phyloP scores from a whole-genome alignment of 2,888 invertebrate genomes.

The Orthonevra nobilis region DNA sequence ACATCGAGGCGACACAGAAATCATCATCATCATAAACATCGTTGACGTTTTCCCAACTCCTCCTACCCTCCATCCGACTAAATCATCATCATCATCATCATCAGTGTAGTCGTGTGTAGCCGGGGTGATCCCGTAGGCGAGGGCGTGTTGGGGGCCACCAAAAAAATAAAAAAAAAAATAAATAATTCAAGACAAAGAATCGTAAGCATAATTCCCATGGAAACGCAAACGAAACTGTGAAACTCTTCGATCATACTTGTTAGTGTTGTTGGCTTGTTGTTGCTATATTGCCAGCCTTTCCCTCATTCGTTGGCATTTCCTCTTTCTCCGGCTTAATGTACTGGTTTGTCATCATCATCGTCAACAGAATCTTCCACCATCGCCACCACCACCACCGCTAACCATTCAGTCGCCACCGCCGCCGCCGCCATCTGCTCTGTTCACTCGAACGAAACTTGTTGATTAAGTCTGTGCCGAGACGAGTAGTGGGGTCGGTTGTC shows the following conservation, averaged over 20 bases:
- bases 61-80: slow-evolving; percentile 20
- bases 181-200: slow-evolving; percentile 36
- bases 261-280: slow-evolving; percentile 55
- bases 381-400: slow-evolving; percentile 3
- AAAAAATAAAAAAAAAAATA: slow-evolving; percentile 7
- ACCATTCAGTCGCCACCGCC: slow-evolving; percentile 7
- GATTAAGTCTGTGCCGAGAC: slow-evolving; percentile 66
- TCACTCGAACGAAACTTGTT: slow-evolving; percentile 67
- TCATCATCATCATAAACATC: slow-evolving; percentile 53
- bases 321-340: slow-evolving; percentile 31
- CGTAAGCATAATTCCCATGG: slow-evolving; percentile 55
- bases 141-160: slow-evolving; percentile 16
- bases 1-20: slow-evolving; percentile 66
- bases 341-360: slow-evolving; percentile 66
- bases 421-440: slow-evolving; percentile 57
- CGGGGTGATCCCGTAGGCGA: slow-evolving; percentile 47
- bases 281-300: slow-evolving; percentile 11
- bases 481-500: too few species aligned
- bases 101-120: slow-evolving; percentile 10
- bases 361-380: slow-evolving; percentile 35
- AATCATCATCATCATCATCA: slow-evolving; percentile 45
- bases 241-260: slow-evolving; percentile 40
- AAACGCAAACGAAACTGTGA: slow-evolving; percentile 57
- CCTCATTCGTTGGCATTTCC: slow-evolving; percentile 41
- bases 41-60: too few species aligned